Evolutionary conservation across 2,113 vertebrate genomes (phyloP).

Genomic region (Nothoprocta pentlandii): DNA sequence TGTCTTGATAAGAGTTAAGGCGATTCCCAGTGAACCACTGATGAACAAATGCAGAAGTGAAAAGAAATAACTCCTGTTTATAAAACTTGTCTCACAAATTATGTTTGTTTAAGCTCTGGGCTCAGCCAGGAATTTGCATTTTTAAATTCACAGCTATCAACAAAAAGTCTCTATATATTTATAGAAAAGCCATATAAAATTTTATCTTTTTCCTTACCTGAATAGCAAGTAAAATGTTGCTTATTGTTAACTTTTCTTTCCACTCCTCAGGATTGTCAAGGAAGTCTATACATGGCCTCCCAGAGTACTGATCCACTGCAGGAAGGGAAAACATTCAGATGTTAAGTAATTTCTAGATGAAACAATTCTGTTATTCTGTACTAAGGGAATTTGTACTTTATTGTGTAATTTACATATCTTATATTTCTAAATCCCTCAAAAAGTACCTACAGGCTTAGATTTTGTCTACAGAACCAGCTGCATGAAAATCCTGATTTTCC

Average conservation of each 20-base stretch:
- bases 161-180: neutral
- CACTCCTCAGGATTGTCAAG: neutral
- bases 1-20: neutral
- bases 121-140: neutral
- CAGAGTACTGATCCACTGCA: constrained; percentile 21
- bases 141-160: neutral
- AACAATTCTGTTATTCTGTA: neutral
- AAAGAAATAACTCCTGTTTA: neutral
- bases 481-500: neutral
- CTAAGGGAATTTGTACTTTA: neutral
- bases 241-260: constrained; percentile 34
- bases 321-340: neutral
- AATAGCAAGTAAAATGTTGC: constrained; percentile 18
- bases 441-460: neutral
- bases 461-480: neutral
- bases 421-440: neutral
- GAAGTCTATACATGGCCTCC: constrained; percentile 39
- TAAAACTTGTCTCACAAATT: neutral
- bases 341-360: neutral
- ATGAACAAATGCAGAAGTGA: neutral
- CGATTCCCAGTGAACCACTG: neutral
- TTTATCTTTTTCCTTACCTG: constrained; percentile 33
- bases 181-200: neutral
- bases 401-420: neutral
- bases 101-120: neutral